Base-by-base conservation (phyloP, 2,888 invertebrate species). In the Siphlonurus alternatus region DNA sequence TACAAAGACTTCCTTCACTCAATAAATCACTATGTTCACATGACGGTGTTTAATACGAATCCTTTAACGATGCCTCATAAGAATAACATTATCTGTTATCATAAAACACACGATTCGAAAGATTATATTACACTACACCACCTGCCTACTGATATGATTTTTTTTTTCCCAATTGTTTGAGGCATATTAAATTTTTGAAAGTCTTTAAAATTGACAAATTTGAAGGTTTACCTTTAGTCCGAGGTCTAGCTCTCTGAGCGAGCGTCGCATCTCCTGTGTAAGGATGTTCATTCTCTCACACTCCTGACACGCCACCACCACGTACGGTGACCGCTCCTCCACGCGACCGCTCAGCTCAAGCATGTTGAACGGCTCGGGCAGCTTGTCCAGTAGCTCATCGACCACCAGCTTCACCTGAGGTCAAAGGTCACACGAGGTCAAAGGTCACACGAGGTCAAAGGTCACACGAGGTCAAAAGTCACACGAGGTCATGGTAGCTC, bases 201-300 rank as follows among this genome's bases (percentile, higher is more conserved):
- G n/a, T n/a, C n/a, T n/a, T n/a, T n/a, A n/a, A n/a, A n/a, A n/a
- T n/a, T n/a, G n/a, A n/a, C n/a, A n/a, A n/a, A n/a, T n/a, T n/a
- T n/a, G n/a, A n/a, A n/a, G n/a, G 56, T n/a, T 25, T 71, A 87
- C 92, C 80, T 94, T 94, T 2, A 96, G 77, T 2, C 96, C 96
- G 18, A 94, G 80, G 68, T 93, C 90, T 0, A 93, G 77, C 76
- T 95, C 95, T 70, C 83, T 84, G 3, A 96, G 78, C 0, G 94
- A 91, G 25, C 90, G 78, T 63, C 84, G 81, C 66, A 96, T 84
- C 76, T 93, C 93, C 1, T 81, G 78, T 72, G 90, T 91, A 5
- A 97, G 81, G 53, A 80, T 81, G 75, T 96, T 96, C 94, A 96
- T 95, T 56, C 95, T 81, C 75, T 96, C 95, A 74, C 93, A 93